These are phyloP conservation scores for Crioceris asparagi DNA, from an alignment of 2,888 invertebrate species.

Conservation along the genomic window DNA sequence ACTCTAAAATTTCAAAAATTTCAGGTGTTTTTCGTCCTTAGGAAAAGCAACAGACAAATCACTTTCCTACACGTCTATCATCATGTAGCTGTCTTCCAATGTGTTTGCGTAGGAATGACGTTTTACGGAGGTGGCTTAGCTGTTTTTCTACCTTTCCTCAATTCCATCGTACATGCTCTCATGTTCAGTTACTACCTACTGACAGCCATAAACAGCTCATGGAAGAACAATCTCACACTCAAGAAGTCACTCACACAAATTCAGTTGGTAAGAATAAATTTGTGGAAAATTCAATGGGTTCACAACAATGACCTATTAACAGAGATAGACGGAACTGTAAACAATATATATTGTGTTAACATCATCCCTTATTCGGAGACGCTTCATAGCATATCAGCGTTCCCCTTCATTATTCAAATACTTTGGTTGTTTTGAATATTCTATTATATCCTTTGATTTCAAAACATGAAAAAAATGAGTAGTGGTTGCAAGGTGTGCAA, in stretches of 20 bases:
- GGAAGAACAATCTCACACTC: slow-evolving; percentile 64
- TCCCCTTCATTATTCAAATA: too few species aligned
- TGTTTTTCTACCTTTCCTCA: slow-evolving; percentile 51
- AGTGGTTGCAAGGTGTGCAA: too few species aligned
- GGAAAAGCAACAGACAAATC: slow-evolving; percentile 69
- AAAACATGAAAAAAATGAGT: too few species aligned
- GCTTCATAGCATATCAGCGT: too few species aligned
- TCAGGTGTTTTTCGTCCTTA: slow-evolving; percentile 61
- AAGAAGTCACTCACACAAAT: slow-evolving; percentile 71
- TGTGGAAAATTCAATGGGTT: not conserved
- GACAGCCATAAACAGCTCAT: slow-evolving; percentile 55
- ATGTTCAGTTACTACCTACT: slow-evolving; percentile 76
- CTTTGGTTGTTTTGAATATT: too few species aligned
- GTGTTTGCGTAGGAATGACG: slow-evolving; percentile 59
- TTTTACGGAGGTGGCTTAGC: slow-evolving; percentile 56
- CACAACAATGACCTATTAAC: too few species aligned
- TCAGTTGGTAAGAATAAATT: slow-evolving; percentile 49
- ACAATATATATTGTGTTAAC: too few species aligned
- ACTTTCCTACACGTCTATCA: slow-evolving; percentile 75
- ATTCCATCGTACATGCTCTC: slow-evolving; percentile 60
- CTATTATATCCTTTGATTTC: too few species aligned
- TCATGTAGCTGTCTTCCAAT: too few species aligned
- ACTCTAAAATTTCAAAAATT: too few species aligned
- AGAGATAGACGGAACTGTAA: too few species aligned
- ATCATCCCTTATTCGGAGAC: too few species aligned